Base-by-base conservation (phyloP, 2,888 invertebrate species). In the Aspidiotus destructor region DNA sequence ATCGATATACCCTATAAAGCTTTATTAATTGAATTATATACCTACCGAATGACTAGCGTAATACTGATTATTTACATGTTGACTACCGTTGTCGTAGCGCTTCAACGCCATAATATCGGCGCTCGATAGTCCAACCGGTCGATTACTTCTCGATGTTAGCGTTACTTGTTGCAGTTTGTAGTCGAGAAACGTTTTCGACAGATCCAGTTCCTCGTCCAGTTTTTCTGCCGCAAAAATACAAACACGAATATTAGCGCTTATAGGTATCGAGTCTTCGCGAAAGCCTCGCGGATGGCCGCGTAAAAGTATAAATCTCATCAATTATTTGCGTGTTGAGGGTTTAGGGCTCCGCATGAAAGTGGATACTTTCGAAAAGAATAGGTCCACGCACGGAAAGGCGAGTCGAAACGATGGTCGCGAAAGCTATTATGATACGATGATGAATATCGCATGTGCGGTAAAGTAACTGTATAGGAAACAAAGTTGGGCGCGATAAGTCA, bases 131-230 rank as follows among this genome's bases (percentile, higher is more conserved):
- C 71, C 68, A 16, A 79, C 78, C 2, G 81, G 78, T 44, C 82
- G 81, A 62, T 76, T 76, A 65, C 76, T 76, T 72, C 80, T 81
- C 8, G 80, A 78, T 57, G 83, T 84, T 41, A 85, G 77, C 71
- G 82, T 82, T 60, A 87, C 82, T 76, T 86, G 86, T 71, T 84
- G 84, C 60, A 85, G 80, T 71, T 83, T 82, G 74, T 85, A 86
- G 75, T 85, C 85, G 65, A 82, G 82, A 58, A 86, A 76, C 1
- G 82, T 81, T 72, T 81, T 75, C 72, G 81, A 80, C 53, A 82
- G 79, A 72, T 84, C 81, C 74, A 86, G 76, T 15, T 80, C 79
- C 74, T 84, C 81, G 73, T 84, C 82, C 71, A 85, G 78, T 75
- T 84, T 83, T 16, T 79, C 84, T 83, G 75, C 28, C 76, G 11